Evolutionary conservation across 2,888 invertebrate species (phyloP), one percentile per base, ranked within the genome.

Genomic region (Drosophila algonquin): DNA sequence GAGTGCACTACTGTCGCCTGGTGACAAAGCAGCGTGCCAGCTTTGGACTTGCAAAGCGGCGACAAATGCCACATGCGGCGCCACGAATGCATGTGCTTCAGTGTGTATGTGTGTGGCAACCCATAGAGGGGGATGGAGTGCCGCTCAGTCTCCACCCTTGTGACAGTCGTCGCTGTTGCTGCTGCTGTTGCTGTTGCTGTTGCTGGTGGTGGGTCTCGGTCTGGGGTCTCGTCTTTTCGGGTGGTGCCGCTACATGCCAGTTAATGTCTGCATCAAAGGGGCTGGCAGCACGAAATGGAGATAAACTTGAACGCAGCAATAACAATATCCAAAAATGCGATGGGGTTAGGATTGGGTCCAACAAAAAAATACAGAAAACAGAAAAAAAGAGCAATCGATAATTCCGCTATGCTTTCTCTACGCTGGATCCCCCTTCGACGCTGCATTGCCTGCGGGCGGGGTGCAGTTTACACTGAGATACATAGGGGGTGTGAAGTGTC

Each of bases 351-450:
- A 50, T 54, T 61, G 44, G 48, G 57, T 44, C n/a, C 24, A n/a
- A 40, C 24, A 24, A 40, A 40, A 40, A 40, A 40, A 12, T 3
- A 40, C n/a, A 7, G 30, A 40, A 40, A 21, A 64, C n/a, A 7
- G 8, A 40, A 40, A 21, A 64, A 60, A 48, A 55, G 60, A 56
- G 52, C 30, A 83, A 84, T 88, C 79, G 78, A 81, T 80, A 76
- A 73, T 67, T 59, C 44, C 35, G 53, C 62, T 30, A 24, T 45
- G 45, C 18, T 45, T 50, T 14, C 40, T 30, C 63, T 30, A 48
- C 40, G 10, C 45, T 40, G 32, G 46, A 65, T 56, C n/a, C 14
- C 30, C 53, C 30, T 21, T 21, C 52, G 48, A 40, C 40, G 45
- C 53, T 47, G 57, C 69, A 51, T 14, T 27, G 69, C 18, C 45